These are phyloP conservation scores for Monoplex corrugatus DNA, from an alignment of 2,888 invertebrate species.

Conservation along the genomic window DNA sequence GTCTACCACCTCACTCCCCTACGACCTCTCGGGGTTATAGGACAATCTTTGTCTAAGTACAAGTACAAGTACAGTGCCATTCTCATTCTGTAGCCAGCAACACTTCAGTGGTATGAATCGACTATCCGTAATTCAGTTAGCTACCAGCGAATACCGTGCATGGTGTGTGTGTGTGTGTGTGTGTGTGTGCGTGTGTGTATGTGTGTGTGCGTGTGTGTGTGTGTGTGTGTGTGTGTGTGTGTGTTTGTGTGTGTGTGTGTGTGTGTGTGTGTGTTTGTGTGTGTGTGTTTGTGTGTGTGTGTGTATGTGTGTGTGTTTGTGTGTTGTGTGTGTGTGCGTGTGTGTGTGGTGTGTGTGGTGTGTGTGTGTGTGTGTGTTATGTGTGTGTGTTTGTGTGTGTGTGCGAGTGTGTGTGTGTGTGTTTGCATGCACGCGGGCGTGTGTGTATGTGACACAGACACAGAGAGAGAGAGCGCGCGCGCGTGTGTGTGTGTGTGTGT, in stretches of 20 bases:
- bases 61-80: too few relatives aligned
- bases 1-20: too few relatives aligned
- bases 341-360: neutral
- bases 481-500: neutral
- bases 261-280: too few relatives aligned
- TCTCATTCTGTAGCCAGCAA: too few relatives aligned
- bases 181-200: neutral
- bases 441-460: too few relatives aligned
- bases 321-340: neutral
- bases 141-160: too few relatives aligned
- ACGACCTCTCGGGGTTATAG: too few relatives aligned
- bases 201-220: neutral
- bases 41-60: too few relatives aligned
- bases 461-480: too few relatives aligned
- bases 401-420: constrained; percentile 17
- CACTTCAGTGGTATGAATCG: too few relatives aligned
- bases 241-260: neutral
- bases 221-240: neutral
- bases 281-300: neutral
- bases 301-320: neutral
- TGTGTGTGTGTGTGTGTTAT: constrained; percentile 22
- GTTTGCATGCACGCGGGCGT: neutral
- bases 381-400: neutral
- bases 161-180: neutral
- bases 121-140: too few relatives aligned